A percentile compares a stretch with the other conserved stretches of the same genome.
phyloP scores from a whole-genome alignment of 2,113 vertebrate species.

The Petroica traversi region DNA sequence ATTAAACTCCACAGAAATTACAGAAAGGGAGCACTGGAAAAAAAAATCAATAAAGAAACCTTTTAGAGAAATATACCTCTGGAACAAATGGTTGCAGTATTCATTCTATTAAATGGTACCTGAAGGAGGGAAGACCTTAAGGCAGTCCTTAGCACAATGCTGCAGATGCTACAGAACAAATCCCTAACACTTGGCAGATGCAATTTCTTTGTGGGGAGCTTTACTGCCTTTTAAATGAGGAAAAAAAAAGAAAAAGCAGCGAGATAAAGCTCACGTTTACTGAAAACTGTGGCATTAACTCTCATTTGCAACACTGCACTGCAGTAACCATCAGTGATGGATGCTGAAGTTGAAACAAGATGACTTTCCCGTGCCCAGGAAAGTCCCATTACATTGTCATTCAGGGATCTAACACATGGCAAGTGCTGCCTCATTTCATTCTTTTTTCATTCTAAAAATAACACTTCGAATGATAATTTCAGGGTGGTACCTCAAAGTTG shows the following conservation, averaged over 20 bases:
- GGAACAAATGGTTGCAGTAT: background rate
- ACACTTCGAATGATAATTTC: slow-evolving; percentile 8
- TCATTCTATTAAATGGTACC: slow-evolving; percentile 4
- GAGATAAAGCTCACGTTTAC: slow-evolving; percentile 34
- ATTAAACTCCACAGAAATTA: slow-evolving; percentile 50
- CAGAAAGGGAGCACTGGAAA: background rate
- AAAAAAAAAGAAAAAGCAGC: background rate
- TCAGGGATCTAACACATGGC: background rate
- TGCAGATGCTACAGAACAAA: background rate
- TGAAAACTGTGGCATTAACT: slow-evolving; percentile 10
- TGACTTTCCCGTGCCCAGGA: background rate
- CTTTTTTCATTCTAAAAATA: background rate
- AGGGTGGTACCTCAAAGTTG: slow-evolving; percentile 5
- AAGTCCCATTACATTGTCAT: background rate
- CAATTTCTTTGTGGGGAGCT: background rate
- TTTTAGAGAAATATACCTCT: slow-evolving; percentile 6
- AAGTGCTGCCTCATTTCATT: background rate
- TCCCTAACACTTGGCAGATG: background rate
- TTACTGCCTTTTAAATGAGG: slow-evolving; percentile 13
- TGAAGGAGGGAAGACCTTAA: background rate
- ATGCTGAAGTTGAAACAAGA: background rate
- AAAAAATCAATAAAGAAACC: slow-evolving; percentile 22
- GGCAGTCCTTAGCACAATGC: background rate
- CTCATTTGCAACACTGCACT: background rate
- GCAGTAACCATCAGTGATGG: background rate